phyloP scores from a whole-genome alignment of 2,888 invertebrate genomes.

The Parelbella ahira region DNA sequence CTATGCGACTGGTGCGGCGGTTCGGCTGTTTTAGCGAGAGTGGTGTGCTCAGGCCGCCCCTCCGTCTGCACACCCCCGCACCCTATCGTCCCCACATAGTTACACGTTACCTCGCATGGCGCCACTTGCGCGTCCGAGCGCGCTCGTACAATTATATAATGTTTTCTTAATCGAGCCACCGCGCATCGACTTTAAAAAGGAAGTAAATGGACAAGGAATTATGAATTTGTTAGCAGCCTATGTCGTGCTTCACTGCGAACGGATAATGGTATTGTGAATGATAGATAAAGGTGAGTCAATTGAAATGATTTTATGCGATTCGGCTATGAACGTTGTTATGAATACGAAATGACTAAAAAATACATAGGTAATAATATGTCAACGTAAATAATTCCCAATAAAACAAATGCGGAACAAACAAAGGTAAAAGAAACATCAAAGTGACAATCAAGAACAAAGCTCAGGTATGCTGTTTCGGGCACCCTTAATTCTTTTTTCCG shows the following conservation, averaged over 20 bases:
- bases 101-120: constrained; percentile 72
- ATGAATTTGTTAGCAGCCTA: constrained; percentile 40
- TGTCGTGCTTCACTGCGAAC: constrained; percentile 36
- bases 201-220: constrained; percentile 35
- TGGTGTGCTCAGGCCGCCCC: constrained; percentile 63
- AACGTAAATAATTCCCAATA: not conserved
- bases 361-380: not conserved
- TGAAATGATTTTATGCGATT: not conserved
- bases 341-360: not conserved
- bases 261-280: constrained; percentile 35
- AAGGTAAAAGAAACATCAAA: constrained; percentile 39
- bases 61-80: constrained; percentile 52
- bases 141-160: constrained; percentile 76
- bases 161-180: constrained; percentile 75
- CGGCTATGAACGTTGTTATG: not conserved
- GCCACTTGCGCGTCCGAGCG: constrained; percentile 71
- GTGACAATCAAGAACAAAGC: constrained; percentile 49
- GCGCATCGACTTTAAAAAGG: constrained; percentile 53
- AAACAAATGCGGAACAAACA: constrained; percentile 23
- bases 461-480: constrained; percentile 47
- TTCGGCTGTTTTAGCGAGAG: constrained; percentile 57
- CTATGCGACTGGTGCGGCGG: constrained; percentile 62
- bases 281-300: constrained; percentile 35
- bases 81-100: constrained; percentile 59
- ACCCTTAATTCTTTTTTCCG: constrained; percentile 66